Conservation (phyloP, 2,113 vertebrate species). For the Saguinus midas region DNA sequence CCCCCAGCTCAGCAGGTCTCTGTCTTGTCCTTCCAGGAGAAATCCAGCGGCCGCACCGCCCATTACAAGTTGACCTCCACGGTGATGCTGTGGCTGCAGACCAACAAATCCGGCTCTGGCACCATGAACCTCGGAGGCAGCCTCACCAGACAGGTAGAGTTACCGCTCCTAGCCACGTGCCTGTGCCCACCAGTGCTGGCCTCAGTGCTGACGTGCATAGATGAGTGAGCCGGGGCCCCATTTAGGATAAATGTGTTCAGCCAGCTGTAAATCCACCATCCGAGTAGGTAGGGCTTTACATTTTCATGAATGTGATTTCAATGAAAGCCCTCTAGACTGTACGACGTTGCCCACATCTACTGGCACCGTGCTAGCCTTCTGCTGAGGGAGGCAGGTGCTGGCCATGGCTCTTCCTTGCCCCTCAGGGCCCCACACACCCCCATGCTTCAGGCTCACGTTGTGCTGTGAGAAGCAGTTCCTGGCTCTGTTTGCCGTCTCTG, state of each 20-base stretch:
- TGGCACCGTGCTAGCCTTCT: accelerated
- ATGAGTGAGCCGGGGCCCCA: not conserved
- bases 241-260: too few relatives aligned
- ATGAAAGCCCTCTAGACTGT: not conserved
- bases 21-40: slow-evolving; percentile 85
- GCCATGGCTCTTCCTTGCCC: accelerated
- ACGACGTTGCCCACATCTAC: accelerated
- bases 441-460: accelerated
- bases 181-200: not conserved
- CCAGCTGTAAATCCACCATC: not conserved
- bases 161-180: accelerated
- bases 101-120: slow-evolving; percentile 96
- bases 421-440: accelerated
- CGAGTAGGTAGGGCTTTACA: accelerated
- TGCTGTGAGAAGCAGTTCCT: not conserved
- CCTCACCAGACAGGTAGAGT: slow-evolving; percentile 95
- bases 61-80: slow-evolving; percentile 99
- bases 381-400: not conserved
- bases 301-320: too few relatives aligned
- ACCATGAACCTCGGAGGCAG: slow-evolving; percentile 99
- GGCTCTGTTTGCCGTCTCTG: not conserved
- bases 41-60: slow-evolving; percentile 97
- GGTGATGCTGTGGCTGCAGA: slow-evolving; percentile 99
- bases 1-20: not conserved
- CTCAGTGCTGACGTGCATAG: not conserved